Evolutionary conservation across 1,140 invertebrate species (phyloP).

Genomic region (Pseudomyrmex cubaensis): DNA sequence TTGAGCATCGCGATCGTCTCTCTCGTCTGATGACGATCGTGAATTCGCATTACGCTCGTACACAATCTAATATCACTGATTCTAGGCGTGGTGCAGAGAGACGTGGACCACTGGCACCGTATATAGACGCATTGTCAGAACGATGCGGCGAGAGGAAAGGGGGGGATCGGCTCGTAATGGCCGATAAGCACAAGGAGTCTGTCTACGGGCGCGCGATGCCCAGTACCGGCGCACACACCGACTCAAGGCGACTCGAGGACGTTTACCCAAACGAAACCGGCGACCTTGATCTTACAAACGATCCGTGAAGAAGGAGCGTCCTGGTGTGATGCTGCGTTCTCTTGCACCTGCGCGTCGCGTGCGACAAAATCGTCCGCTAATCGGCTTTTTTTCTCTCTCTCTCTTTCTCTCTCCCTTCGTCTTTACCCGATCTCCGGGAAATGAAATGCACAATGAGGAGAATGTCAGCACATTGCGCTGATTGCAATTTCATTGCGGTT

Average conservation of each 20-base stretch:
- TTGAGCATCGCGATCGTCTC: not conserved
- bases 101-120: slow-evolving; percentile 37
- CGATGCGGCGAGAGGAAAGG: slow-evolving; percentile 9
- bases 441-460: too few relatives aligned
- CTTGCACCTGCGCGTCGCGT: slow-evolving; percentile 59
- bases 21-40: too few relatives aligned
- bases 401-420: not conserved
- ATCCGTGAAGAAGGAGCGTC: slow-evolving; percentile 45
- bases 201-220: slow-evolving; percentile 39
- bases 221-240: slow-evolving; percentile 24
- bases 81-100: slow-evolving; percentile 7
- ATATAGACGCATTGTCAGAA: slow-evolving; percentile 48
- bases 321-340: slow-evolving; percentile 30
- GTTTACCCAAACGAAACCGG: slow-evolving; percentile 78
- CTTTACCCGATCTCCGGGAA: not conserved
- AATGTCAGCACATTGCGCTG: too few relatives aligned
- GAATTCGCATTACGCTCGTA: not conserved
- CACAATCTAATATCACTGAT: not conserved
- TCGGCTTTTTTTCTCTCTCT: slow-evolving; percentile 7
- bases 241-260: slow-evolving; percentile 81
- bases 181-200: slow-evolving; percentile 55
- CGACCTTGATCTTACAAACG: slow-evolving; percentile 78
- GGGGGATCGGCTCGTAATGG: slow-evolving; percentile 63
- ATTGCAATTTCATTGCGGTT: too few relatives aligned
- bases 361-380: slow-evolving; percentile 33